Conservation (phyloP, 2,888 invertebrate genomes). For the Steinernema scapterisci region DNA sequence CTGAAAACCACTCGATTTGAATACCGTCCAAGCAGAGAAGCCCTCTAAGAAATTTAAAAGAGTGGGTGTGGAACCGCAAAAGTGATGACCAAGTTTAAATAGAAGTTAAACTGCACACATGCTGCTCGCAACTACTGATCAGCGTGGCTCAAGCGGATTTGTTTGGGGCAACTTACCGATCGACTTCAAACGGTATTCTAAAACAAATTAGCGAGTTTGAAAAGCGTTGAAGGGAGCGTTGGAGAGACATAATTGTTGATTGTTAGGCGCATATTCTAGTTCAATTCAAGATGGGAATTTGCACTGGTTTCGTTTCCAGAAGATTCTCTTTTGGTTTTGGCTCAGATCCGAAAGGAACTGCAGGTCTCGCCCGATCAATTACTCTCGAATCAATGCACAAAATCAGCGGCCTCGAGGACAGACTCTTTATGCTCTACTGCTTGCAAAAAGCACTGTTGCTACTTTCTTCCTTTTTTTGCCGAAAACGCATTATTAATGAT, state of each 20-base stretch:
- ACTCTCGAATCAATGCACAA: too few species aligned
- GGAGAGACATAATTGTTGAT: too few species aligned
- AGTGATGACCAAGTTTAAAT: slow-evolving; percentile 7
- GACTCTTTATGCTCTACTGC: not conserved
- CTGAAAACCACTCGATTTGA: slow-evolving; percentile 37
- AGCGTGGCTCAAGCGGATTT: slow-evolving; percentile 21
- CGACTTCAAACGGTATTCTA: slow-evolving; percentile 30
- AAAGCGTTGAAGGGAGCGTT: not conserved
- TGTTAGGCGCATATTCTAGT: too few species aligned
- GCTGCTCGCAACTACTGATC: slow-evolving; percentile 15
- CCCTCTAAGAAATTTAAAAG: not conserved
- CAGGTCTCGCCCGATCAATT: too few species aligned
- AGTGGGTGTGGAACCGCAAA: slow-evolving; percentile 19
- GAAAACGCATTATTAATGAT: not conserved
- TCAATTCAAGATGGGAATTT: not conserved
- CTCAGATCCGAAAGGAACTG: too few species aligned
- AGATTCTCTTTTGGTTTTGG: not conserved
- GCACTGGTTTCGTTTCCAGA: not conserved
- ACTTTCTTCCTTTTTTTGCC: not conserved
- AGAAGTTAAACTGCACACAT: slow-evolving; percentile 26
- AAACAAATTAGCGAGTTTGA: not conserved
- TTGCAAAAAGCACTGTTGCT: not conserved
- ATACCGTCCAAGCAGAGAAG: not conserved
- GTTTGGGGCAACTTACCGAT: slow-evolving; percentile 20
- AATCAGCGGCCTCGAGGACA: too few species aligned